These are phyloP conservation scores for Synergus gifuensis DNA, from an alignment of 2,888 invertebrate genomes.

Conservation along the genomic window DNA sequence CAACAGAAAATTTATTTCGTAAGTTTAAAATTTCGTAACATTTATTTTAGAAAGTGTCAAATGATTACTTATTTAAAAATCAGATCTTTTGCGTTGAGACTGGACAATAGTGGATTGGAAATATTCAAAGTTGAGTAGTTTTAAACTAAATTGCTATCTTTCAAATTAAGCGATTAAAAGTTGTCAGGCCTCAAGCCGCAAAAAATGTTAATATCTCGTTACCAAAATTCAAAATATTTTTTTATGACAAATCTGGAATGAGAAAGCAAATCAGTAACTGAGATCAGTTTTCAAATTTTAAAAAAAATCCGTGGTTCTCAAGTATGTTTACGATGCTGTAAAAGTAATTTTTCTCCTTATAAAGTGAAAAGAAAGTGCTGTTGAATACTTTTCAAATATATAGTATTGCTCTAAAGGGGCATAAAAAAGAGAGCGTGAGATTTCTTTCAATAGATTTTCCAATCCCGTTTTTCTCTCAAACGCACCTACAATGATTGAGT, in stretches of 20 bases:
- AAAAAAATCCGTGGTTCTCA: not conserved
- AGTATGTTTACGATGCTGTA: conserved; percentile 14
- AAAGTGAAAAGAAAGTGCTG: conserved; percentile 33
- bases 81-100: no score
- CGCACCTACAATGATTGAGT: conserved; percentile 19
- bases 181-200: not conserved
- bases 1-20: not conserved
- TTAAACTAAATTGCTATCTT: not conserved
- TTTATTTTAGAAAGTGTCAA: not conserved
- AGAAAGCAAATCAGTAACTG: not conserved
- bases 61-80: no score
- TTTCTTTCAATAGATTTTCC: conserved; percentile 38
- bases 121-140: not conserved
- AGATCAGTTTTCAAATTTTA: not conserved
- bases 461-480: not conserved
- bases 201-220: not conserved
- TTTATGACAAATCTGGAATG: not conserved
- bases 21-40: not conserved
- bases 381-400: conserved; percentile 19
- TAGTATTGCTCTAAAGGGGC: conserved; percentile 25
- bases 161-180: not conserved
- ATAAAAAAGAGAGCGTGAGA: conserved; percentile 40
- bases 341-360: conserved; percentile 35
- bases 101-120: no score
- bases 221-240: not conserved